Percentiles rank a stretch among this genome's conserved stretches.
phyloP scores from a whole-genome alignment of 2,797 vertebrate genomes.

The Chelon labrosus region DNA sequence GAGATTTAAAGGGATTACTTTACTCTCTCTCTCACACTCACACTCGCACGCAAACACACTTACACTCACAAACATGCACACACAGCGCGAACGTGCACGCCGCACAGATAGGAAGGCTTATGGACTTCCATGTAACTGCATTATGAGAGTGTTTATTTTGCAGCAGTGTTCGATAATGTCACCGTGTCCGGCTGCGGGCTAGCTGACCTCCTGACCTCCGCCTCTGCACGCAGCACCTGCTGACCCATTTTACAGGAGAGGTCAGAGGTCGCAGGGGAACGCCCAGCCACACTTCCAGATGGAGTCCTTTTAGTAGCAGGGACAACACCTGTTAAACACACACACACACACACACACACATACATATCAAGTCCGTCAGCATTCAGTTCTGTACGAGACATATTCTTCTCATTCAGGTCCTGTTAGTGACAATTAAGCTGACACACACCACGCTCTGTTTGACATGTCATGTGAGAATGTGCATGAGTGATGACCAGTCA shows the following conservation, averaged over 20 bases:
- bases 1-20: constrained; percentile 70
- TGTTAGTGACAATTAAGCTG: constrained; percentile 26
- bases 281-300: constrained; percentile 52
- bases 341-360: constrained; percentile 21
- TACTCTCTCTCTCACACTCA: constrained; percentile 16
- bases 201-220: constrained; percentile 55
- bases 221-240: constrained; percentile 58
- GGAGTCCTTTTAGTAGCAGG: constrained; percentile 49
- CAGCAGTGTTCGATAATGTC: constrained; percentile 27
- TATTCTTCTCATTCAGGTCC: constrained; percentile 5
- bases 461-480: constrained; percentile 36
- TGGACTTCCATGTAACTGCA: not conserved
- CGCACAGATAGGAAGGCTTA: constrained; percentile 22
- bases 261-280: constrained; percentile 56
- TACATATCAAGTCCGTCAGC: not conserved
- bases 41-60: constrained; percentile 5
- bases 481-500: constrained; percentile 43
- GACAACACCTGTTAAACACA: constrained; percentile 68
- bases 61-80: constrained; percentile 1
- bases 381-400: constrained; percentile 12
- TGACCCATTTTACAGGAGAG: constrained; percentile 43
- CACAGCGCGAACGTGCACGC: not conserved
- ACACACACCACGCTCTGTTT: constrained; percentile 30
- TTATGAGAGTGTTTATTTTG: constrained; percentile 28
- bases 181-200: constrained; percentile 18